These are phyloP conservation scores for Silvanus unidentatus DNA, from an alignment of 2,888 invertebrate species.

Conservation along the genomic window DNA sequence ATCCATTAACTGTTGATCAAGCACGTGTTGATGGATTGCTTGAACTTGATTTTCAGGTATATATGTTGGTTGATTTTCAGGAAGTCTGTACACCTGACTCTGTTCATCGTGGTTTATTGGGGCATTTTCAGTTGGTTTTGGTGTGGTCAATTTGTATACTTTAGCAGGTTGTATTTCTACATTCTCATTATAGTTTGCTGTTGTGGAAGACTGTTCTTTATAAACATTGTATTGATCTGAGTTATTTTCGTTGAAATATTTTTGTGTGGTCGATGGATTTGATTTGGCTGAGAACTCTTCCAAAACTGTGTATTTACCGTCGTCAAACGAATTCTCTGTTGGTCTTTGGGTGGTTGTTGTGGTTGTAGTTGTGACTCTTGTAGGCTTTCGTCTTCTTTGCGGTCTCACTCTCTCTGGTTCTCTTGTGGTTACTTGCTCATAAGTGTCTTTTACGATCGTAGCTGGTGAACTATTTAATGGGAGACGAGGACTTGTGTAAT, in stretches of 20 bases:
- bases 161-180: constrained; percentile 18
- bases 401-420: constrained; percentile 16
- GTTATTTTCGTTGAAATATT: too few species aligned
- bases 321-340: constrained; percentile 13
- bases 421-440: constrained; percentile 14
- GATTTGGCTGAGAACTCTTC: constrained; percentile 33
- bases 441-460: constrained; percentile 18
- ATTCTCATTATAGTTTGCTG: constrained; percentile 5
- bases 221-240: neutral
- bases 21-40: constrained; percentile 11
- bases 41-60: too few species aligned
- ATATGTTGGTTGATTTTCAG: constrained; percentile 8
- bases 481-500: neutral
- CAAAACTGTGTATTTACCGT: constrained; percentile 34
- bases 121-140: neutral
- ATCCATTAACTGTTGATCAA: constrained; percentile 21
- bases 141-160: constrained; percentile 13
- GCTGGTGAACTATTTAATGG: constrained; percentile 10
- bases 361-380: constrained; percentile 21
- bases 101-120: neutral
- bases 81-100: neutral
- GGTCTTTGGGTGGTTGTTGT: constrained; percentile 19
- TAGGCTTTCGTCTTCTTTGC: constrained; percentile 20
- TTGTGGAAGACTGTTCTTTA: neutral
- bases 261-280: constrained; percentile 6